Base-by-base conservation (phyloP, 2,888 invertebrate genomes). In the Andrena bicolor region DNA sequence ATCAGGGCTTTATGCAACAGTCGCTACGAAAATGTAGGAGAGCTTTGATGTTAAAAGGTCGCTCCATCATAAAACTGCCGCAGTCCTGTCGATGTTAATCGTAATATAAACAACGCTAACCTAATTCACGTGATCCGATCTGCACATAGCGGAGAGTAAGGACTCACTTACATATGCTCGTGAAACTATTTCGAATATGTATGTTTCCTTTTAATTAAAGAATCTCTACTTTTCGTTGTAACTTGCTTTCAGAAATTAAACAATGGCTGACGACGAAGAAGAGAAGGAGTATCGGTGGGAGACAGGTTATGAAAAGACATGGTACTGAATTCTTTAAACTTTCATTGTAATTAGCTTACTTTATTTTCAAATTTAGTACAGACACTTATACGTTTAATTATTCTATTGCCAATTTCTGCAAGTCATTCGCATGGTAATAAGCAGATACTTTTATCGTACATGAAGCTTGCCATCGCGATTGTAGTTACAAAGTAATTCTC, bases 261-360 rank as follows among this genome's bases (percentile, higher is more conserved):
- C 98, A 53, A 97, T 97, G 97, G 96, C 95, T 63, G 97, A 97
- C 80, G 98, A 97, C 81, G 93, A 93, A 23, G 73, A 84, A 51
- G 97, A 98, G 32, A 98, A 98, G 91, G 98, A 98, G 93, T 98
- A 98, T 93, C 96, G 98, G 72, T 98, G 98, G 98, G 98, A 98
- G 94, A 98, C 98, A 69, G 98, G 98, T 89, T 98, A 98, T 94
- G 98, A 98, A 93, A 98, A 98, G 94, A 98, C 98, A 92, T 98
- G 98, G 98, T 97, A 94, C 94, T 81, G 13, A 51, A 7, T 70
- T 28, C 16, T 63, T 74, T 76, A 28, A 41, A 16, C 5, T 41
- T 41, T 41, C 13, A 41, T 41, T 16, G 16, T 41, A 41, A 48
- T 6, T 64, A 13, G 49, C 65, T 61, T 51, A 53, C 58, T 51